Conservation (phyloP, 2,113 vertebrate genomes). For the Anhinga anhinga region DNA sequence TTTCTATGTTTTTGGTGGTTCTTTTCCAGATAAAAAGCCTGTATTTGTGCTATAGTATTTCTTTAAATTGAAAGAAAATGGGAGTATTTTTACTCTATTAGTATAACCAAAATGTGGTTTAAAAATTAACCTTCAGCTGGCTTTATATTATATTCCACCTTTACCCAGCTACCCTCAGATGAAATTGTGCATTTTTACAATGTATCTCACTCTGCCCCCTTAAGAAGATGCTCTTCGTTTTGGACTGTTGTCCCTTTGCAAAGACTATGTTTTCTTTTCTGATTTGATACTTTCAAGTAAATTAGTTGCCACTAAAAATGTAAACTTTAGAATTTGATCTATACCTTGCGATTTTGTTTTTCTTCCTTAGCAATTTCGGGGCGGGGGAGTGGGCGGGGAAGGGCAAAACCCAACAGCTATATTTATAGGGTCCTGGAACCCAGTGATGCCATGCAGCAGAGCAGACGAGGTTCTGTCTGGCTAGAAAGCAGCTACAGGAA, state of each 20-base stretch:
- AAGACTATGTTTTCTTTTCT: neutral
- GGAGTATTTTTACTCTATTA: neutral
- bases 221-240: neutral
- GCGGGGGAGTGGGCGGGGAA: neutral
- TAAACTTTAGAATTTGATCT: neutral
- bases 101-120: neutral
- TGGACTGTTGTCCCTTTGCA: neutral
- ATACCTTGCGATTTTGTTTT: neutral
- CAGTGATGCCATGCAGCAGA: neutral
- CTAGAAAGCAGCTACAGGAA: neutral
- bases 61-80: neutral
- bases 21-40: neutral
- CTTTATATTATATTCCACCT: neutral
- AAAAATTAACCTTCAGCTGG: neutral
- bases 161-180: neutral
- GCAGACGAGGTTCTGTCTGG: neutral
- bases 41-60: neutral
- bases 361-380: neutral
- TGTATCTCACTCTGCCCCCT: neutral
- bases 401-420: neutral
- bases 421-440: neutral
- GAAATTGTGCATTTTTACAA: neutral
- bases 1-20: neutral
- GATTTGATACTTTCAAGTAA: neutral
- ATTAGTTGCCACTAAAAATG: neutral